Conservation (phyloP, 2,797 vertebrate species). For the Enteromius anoplus region DNA sequence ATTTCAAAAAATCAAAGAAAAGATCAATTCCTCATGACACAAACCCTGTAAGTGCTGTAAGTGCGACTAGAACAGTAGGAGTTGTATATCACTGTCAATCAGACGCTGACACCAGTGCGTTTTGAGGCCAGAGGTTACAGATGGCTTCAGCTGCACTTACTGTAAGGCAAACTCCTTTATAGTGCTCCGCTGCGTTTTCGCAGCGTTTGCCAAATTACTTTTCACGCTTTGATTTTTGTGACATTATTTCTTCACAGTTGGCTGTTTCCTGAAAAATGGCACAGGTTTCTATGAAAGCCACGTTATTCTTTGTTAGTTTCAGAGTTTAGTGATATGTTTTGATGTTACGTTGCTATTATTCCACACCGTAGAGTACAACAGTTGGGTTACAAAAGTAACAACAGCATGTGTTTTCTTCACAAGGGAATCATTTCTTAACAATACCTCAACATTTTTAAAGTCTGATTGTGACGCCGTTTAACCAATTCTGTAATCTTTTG, state of each 20-base stretch:
- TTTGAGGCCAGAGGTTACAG: constrained; percentile 39
- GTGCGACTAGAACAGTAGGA: neutral
- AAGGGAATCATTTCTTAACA: neutral
- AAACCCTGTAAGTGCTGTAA: constrained; percentile 12
- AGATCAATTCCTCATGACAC: constrained; percentile 3
- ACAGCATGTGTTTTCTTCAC: rapidly evolving
- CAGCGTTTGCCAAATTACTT: constrained; percentile 18
- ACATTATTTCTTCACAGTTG: constrained; percentile 24
- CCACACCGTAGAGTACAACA: neutral
- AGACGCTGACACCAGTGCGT: neutral
- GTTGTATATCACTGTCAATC: constrained; percentile 37
- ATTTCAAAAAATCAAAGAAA: neutral
- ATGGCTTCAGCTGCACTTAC: constrained; percentile 22
- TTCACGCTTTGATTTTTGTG: constrained; percentile 20
- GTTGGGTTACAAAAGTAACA: neutral
- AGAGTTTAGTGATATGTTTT: neutral
- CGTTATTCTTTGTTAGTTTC: constrained; percentile 24
- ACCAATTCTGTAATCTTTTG: neutral
- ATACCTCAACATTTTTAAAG: neutral
- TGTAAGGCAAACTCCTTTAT: constrained; percentile 9
- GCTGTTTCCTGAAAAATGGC: constrained; percentile 15
- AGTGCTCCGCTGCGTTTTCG: neutral
- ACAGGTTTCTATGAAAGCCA: constrained; percentile 9
- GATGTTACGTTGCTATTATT: neutral
- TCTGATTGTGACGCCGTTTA: neutral